A percentile compares a stretch with the other conserved stretches of the same genome.
Conservation (phyloP, 1,140 invertebrate species). For the Teleopsis dalmanni region DNA sequence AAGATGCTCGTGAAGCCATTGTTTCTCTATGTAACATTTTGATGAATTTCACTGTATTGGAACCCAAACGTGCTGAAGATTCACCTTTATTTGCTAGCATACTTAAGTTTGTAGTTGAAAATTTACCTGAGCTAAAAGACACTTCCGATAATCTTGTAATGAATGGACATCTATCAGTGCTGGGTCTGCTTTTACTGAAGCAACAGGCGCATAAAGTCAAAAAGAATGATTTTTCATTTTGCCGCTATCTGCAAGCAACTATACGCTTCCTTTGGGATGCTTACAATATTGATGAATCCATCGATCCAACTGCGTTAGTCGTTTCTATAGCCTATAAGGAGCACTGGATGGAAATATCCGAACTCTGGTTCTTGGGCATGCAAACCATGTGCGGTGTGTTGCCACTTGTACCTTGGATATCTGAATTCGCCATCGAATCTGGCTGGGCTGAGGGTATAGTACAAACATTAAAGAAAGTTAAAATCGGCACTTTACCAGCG, state of each 20-base stretch:
- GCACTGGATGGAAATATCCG: slow-evolving; percentile 79
- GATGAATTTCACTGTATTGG: slow-evolving; percentile 85
- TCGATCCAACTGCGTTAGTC: slow-evolving; percentile 69
- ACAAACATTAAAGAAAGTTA: slow-evolving; percentile 69
- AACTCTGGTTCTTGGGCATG: slow-evolving; percentile 90
- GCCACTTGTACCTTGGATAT: slow-evolving; percentile 75
- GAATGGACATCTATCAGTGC: slow-evolving; percentile 73
- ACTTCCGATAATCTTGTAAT: slow-evolving; percentile 76
- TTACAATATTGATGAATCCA: slow-evolving; percentile 79
- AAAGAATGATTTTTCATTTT: slow-evolving; percentile 80
- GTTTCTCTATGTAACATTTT: slow-evolving; percentile 83
- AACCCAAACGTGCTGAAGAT: slow-evolving; percentile 71
- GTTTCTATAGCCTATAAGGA: slow-evolving; percentile 79
- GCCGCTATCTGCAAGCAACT: slow-evolving; percentile 76
- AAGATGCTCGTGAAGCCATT: slow-evolving; percentile 72
- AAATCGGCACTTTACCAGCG: slow-evolving; percentile 67
- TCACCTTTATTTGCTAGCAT: slow-evolving; percentile 68
- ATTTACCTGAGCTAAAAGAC: slow-evolving; percentile 75
- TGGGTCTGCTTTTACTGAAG: slow-evolving; percentile 75
- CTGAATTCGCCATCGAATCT: slow-evolving; percentile 82
- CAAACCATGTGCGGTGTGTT: slow-evolving; percentile 79
- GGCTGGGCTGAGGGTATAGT: slow-evolving; percentile 87
- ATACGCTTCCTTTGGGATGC: slow-evolving; percentile 89
- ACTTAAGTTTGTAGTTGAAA: slow-evolving; percentile 78
- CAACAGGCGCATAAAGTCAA: slow-evolving; percentile 73